Evolutionary conservation across 2,113 vertebrate species (phyloP).

Genomic region (Notechis scutatus): DNA sequence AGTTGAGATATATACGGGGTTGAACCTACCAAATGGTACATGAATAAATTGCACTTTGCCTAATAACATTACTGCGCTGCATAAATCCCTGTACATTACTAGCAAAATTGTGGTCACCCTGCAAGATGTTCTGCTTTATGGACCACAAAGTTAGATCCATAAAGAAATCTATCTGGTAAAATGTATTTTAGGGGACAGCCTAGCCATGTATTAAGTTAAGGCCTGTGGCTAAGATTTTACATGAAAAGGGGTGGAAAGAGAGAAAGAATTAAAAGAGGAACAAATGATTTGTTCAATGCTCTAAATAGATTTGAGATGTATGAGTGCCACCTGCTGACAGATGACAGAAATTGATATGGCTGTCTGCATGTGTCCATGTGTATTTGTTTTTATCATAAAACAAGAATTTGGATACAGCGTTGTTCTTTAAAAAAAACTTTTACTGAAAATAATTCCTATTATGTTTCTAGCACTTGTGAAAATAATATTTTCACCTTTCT

Average conservation of each 20-base stretch:
- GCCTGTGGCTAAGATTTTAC: conserved; percentile 45
- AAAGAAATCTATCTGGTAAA: conserved; percentile 44
- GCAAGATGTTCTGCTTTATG: conserved; percentile 20
- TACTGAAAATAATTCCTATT: neutral
- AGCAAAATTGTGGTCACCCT: neutral
- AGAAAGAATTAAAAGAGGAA: neutral
- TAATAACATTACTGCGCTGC: neutral
- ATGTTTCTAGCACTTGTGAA: neutral
- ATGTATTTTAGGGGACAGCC: conserved; percentile 43
- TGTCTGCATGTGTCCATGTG: neutral
- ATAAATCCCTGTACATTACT: conserved; percentile 9
- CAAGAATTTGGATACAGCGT: neutral
- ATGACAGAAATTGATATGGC: neutral
- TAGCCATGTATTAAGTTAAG: conserved; percentile 36
- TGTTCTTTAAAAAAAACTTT: neutral
- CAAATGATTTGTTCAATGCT: neutral
- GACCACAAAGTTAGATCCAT: conserved; percentile 37
- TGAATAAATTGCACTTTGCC: neutral
- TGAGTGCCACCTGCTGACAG: conserved; percentile 54
- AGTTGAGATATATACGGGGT: accelerated
- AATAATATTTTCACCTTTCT: neutral
- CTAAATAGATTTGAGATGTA: conserved; percentile 38
- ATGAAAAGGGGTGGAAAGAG: neutral
- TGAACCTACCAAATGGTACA: accelerated
- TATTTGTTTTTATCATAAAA: neutral